Evolutionary conservation across 2,797 vertebrate species (phyloP), one percentile per base, ranked within the genome.

Genomic region (Poecilia velifera): DNA sequence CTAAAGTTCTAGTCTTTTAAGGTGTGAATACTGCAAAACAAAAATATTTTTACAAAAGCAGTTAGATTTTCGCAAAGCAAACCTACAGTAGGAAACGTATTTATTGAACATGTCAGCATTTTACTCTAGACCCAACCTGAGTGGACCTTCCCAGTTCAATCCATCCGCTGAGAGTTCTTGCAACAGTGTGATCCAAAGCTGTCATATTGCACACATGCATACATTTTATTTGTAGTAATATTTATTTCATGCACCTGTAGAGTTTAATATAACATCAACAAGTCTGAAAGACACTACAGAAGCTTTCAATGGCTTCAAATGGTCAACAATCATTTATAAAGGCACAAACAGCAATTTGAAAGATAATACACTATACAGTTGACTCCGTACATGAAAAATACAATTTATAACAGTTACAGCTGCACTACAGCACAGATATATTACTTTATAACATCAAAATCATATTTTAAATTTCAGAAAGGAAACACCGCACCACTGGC

Each of bases 201-300:
- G 22, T n/a, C 13, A 16, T 74, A n/a, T 43, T 43, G 49, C 51
- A 73, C 6, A 7, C 20, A 41, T 45, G 28, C 18, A 46, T 18
- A 14, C 28, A 47, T 74, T 1, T 36, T 70, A 43, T 82, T 82
- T 46, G 6, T 80, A 85, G 80, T 81, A 78, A 84, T 89, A 77
- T 90, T 96, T 95, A 96, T 95, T 96, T 90, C 96, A 96, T 96
- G 95, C 96, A 95, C 88, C 93, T 86, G 90, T 90, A 93, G 88
- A 91, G 86, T 86, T 88, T 78, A 82, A 90, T 90, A 90, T 84
- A 92, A 87, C 93, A 92, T 92, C 73, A 73, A 91, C 90, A 91
- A 91, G 78, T 90, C 88, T 87, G 74, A 86, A 90, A 94, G 89
- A 91, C 87, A 92, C 86, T 80, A 89, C 85, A 90, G 87, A 88